Evolutionary conservation across 2,113 vertebrate genomes (phyloP).

Genomic region (Sorex fumeus): DNA sequence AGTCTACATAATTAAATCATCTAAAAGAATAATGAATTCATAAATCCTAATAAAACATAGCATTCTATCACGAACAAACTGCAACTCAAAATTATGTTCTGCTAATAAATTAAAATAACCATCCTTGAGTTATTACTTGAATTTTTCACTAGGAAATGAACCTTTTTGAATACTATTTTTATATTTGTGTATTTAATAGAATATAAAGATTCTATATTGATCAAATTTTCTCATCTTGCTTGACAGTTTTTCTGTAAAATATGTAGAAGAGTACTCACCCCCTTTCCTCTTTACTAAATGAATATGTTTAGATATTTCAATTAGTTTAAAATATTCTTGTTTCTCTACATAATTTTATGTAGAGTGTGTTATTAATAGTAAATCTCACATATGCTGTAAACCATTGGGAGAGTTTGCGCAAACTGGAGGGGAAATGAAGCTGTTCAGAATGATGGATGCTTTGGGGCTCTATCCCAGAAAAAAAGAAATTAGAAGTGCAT

Average conservation of each 20-base stretch:
- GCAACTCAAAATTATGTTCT: conserved; percentile 33
- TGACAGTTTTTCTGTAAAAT: not conserved
- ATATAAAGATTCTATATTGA: conserved; percentile 24
- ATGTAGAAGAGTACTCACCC: not conserved
- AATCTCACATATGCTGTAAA: conserved; percentile 1
- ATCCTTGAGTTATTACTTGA: conserved; percentile 33
- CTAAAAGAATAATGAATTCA: conserved; percentile 53
- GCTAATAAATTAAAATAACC: conserved; percentile 36
- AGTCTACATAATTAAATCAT: conserved; percentile 49
- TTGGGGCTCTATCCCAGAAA: not conserved
- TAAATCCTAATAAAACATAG: conserved; percentile 62
- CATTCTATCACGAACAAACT: conserved; percentile 48
- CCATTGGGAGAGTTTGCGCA: not conserved
- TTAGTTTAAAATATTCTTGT: conserved; percentile 45
- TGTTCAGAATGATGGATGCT: not conserved
- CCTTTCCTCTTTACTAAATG: not conserved
- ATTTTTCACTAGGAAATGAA: conserved; percentile 44
- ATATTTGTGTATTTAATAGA: conserved; percentile 34
- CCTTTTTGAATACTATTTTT: conserved; percentile 52
- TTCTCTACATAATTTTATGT: not conserved
- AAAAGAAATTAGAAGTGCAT: not conserved
- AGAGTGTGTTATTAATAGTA: not conserved
- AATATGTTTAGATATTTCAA: conserved; percentile 38
- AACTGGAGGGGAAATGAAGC: not conserved
- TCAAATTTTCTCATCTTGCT: conserved; percentile 33